Evolutionary conservation across 1,140 invertebrate species (phyloP).

Genomic region (Gonatopus flavifemur): DNA sequence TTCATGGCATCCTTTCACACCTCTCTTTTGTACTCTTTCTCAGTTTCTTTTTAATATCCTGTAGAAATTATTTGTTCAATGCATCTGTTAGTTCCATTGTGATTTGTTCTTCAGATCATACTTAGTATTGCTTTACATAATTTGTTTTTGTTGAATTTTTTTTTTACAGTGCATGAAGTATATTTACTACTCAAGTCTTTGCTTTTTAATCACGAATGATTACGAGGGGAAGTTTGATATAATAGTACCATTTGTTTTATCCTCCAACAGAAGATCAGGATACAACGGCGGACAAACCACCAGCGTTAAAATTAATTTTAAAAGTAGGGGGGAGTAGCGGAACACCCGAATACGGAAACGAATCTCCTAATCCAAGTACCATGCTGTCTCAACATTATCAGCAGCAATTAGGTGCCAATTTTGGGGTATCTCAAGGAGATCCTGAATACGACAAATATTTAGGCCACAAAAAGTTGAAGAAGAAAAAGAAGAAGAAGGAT

Average conservation of each 20-base stretch:
- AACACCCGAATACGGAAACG: slow-evolving; percentile 69
- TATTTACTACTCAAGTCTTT: slow-evolving; percentile 35
- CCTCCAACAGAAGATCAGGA: slow-evolving; percentile 47
- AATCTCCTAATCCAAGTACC: slow-evolving; percentile 54
- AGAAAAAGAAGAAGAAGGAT: slow-evolving; percentile 78
- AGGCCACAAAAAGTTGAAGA: slow-evolving; percentile 72
- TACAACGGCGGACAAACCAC: slow-evolving; percentile 61
- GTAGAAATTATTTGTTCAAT: slow-evolving; percentile 11
- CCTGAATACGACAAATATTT: slow-evolving; percentile 51
- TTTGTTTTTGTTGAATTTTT: too few species aligned
- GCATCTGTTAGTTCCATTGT: background rate
- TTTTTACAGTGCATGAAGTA: slow-evolving; percentile 36
- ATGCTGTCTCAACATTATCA: slow-evolving; percentile 54
- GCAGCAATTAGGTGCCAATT: slow-evolving; percentile 48
- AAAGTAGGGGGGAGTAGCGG: slow-evolving; percentile 75
- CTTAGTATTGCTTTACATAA: too few species aligned
- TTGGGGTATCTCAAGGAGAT: slow-evolving; percentile 47
- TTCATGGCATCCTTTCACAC: slow-evolving; percentile 9
- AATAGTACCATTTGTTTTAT: too few species aligned
- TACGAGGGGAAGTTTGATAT: too few species aligned
- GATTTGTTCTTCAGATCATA: background rate
- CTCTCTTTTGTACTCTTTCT: slow-evolving; percentile 26
- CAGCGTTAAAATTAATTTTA: slow-evolving; percentile 73
- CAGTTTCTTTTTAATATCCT: slow-evolving; percentile 11
- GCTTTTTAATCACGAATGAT: slow-evolving; percentile 22